Conservation (phyloP, 2,797 vertebrate species). For the Onychomys leucogaster region DNA sequence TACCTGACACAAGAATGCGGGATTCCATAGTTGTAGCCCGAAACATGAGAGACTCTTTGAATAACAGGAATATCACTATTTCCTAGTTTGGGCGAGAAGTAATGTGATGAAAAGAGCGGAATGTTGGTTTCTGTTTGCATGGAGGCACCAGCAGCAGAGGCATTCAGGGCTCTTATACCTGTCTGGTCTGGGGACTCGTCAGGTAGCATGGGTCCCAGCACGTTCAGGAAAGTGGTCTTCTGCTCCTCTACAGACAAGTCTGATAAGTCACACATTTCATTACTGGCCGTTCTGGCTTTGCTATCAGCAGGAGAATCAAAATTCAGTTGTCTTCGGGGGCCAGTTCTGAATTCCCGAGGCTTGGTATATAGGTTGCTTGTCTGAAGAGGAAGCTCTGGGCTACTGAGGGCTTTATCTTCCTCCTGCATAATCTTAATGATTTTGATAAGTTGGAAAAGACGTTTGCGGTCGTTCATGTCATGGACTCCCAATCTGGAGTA, state of each 20-base stretch:
- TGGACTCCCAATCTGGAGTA: slow-evolving; percentile 91
- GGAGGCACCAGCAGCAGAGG: slow-evolving; percentile 60
- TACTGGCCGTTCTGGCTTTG: slow-evolving; percentile 64
- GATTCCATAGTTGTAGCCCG: slow-evolving; percentile 93
- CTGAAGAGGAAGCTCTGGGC: slow-evolving; percentile 78
- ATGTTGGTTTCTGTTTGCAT: slow-evolving; percentile 74
- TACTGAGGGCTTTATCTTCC: slow-evolving; percentile 80
- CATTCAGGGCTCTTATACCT: slow-evolving; percentile 63
- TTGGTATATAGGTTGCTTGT: slow-evolving; percentile 65
- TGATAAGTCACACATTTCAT: slow-evolving; percentile 58
- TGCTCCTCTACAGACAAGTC: slow-evolving; percentile 75
- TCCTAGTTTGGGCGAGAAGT: slow-evolving; percentile 79
- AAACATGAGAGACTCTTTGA: slow-evolving; percentile 89
- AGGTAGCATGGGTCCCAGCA: slow-evolving; percentile 73
- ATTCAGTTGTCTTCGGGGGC: slow-evolving; percentile 88
- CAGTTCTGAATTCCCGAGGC: slow-evolving; percentile 76
- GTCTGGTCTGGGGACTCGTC: slow-evolving; percentile 73
- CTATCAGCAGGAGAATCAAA: slow-evolving; percentile 86
- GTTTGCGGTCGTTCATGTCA: slow-evolving; percentile 91
- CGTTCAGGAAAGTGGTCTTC: slow-evolving; percentile 68
- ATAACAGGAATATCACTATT: slow-evolving; percentile 85
- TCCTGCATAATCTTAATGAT: slow-evolving; percentile 90
- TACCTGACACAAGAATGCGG: slow-evolving; percentile 89
- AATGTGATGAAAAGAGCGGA: slow-evolving; percentile 74
- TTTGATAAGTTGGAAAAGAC: slow-evolving; percentile 92